Conservation (phyloP, 2,888 invertebrate species). For the Cremastinae sp. region DNA sequence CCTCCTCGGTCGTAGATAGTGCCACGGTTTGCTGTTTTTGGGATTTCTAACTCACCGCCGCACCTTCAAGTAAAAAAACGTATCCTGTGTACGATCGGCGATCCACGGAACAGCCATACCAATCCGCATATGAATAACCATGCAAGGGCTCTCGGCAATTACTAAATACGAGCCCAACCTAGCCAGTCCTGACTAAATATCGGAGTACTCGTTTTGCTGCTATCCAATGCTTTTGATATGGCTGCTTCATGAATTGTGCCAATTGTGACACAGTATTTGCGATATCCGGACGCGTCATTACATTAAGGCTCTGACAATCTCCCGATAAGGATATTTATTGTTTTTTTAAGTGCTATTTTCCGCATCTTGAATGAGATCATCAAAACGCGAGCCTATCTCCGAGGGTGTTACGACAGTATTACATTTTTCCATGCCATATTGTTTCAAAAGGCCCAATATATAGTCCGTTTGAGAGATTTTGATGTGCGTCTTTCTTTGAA, state of each 20-base stretch:
- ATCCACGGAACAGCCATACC: conserved; percentile 23
- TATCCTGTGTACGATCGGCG: conserved; percentile 57
- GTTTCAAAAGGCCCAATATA: conserved; percentile 49
- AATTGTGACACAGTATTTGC: neutral
- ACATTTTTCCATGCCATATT: conserved; percentile 56
- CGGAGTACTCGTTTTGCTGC: conserved; percentile 18
- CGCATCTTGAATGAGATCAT: neutral
- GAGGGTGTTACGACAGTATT: conserved; percentile 56
- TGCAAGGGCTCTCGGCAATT: neutral
- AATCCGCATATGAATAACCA: conserved; percentile 19
- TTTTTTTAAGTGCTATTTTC: no score
- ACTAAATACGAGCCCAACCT: neutral
- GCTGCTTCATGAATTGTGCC: neutral
- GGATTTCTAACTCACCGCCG: conserved; percentile 51
- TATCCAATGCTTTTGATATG: neutral
- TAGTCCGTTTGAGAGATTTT: conserved; percentile 55
- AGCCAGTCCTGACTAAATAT: conserved; percentile 2
- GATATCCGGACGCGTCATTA: conserved; percentile 26
- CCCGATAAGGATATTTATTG: conserved; percentile 11
- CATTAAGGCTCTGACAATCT: neutral
- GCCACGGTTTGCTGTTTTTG: conserved; percentile 55
- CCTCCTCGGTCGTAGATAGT: conserved; percentile 53
- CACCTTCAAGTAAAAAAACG: conserved; percentile 38
- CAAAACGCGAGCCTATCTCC: conserved; percentile 34
- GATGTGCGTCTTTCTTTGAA: conserved; percentile 38